Base-by-base conservation (phyloP, 2,113 vertebrate genomes). In the Tyrannus savana region DNA sequence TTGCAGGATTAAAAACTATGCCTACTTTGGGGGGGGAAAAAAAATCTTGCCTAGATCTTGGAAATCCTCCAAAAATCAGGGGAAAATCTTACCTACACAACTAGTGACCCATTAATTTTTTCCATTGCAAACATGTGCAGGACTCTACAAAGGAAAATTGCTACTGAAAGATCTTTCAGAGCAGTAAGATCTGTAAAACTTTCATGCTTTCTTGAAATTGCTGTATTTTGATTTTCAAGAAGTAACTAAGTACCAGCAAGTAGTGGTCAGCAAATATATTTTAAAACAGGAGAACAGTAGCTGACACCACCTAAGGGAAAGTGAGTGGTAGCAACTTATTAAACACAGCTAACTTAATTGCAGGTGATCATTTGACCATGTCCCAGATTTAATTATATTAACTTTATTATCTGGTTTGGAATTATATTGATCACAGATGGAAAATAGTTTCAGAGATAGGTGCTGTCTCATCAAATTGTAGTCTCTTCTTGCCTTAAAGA, bases 341-440 rank as follows among this genome's bases (percentile, higher is more conserved):
- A 90, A 90, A 76, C 16, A 47, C 8, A 16, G 60, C 25, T 96
- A 94, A 95, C 50, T 67, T 88, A 92, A 96, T 93, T 77, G 79
- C 41, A 93, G 59, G 50, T 83, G 63, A 97, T 92, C 93, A 86
- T 83, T 90, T 97, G 85, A 94, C 79, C 83, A 88, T 90, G 63
- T 66, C 90, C 37, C 55, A 90, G 59, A 88, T 83, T 76, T 93
- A 94, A 97, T 94, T 93, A 95, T 67, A 88, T 80, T 90, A 93
- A 86, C 41, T 49, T 90, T 73, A 93, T 90, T 94, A 93, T 62
- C 75, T 80, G 59, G 31, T 80, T 94, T 85, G 80, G 82, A 96
- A 96, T 80, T 83, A 83, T 77, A 96, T 85, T 88, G 92, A 92
- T 90, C 82, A 92, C 62, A 94, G 85, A 73, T 46, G 31, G 53